Evolutionary conservation across 2,113 vertebrate species (phyloP), one percentile per base, ranked within the genome.

Genomic region (Gyps fulvus): DNA sequence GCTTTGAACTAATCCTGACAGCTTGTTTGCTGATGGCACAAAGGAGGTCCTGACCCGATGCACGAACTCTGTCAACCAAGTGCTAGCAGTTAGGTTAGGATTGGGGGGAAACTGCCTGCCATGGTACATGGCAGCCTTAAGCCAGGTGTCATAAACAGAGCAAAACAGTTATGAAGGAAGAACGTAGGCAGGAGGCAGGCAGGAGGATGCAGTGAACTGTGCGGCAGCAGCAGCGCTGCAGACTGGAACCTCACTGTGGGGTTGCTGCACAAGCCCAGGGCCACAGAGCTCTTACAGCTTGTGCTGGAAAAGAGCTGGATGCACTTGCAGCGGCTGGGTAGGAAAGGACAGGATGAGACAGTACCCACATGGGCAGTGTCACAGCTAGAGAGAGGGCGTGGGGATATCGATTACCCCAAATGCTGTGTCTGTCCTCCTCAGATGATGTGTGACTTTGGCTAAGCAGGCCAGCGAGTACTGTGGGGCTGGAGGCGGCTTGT

Each of bases 271-370:
- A 42, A 73, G 34, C 40, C 43, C 10, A 25, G 34, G 23, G 49
- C 45, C 13, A 16, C 25, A 40, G 38, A 58, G 15, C 16, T 78
- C 42, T 74, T 73, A 2, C 17, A 5, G 4, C 14, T 76, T 6
- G 3, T 2, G 1, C 29, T 59, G 77, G 32, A 70, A 62, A 50
- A 43, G 47, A 71, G 25, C 1, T 4, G 81, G 59, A 40, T 49
- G 47, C n/a, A 16, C 10, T 16, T 0, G 0, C 26, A 8, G 17
- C 29, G 72, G 13, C 49, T 73, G 85, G 15, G 25, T 36, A 36
- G 47, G 36, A 92, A 65, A 21, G 52, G 55, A 57, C 10, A 29
- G 47, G 45, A 38, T 58, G 42, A 78, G 72, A 29, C 14, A 52
- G 58, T 49, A 9, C 40, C 6, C n/a, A 52, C 29, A 21, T 26